phyloP scores from a whole-genome alignment of 1,140 invertebrate species.

The Acyrthosiphon pisum region DNA sequence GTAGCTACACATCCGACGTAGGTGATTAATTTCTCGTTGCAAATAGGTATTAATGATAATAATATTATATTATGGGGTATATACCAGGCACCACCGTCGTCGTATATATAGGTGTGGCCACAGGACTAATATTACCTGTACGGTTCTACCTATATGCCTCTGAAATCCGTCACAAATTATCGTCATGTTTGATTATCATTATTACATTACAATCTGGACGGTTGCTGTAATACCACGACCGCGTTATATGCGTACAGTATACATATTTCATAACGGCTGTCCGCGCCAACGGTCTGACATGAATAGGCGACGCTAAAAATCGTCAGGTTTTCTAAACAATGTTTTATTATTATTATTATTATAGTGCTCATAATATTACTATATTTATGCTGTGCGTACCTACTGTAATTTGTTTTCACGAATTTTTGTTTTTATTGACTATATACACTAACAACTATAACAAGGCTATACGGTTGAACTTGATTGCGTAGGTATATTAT shows the following conservation, averaged over 20 bases:
- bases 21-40: not conserved
- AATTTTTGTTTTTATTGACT: slow-evolving; percentile 34
- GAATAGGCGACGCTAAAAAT: slow-evolving; percentile 33
- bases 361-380: too few relatives aligned
- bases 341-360: not conserved
- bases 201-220: slow-evolving; percentile 39
- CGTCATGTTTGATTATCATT: slow-evolving; percentile 55
- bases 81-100: not conserved
- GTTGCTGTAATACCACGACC: slow-evolving; percentile 22
- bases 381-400: not conserved
- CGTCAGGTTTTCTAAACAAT: slow-evolving; percentile 35
- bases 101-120: not conserved
- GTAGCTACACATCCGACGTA: too few relatives aligned
- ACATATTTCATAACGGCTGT: slow-evolving; percentile 38
- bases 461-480: slow-evolving; percentile 29
- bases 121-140: too few relatives aligned
- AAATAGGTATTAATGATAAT: too few relatives aligned
- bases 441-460: not conserved
- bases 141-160: not conserved
- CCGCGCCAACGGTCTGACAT: slow-evolving; percentile 11
- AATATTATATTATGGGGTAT: not conserved
- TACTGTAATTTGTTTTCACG: slow-evolving; percentile 4
- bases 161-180: slow-evolving; percentile 55
- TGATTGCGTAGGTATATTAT: not conserved
- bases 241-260: not conserved